These are phyloP conservation scores for Doris montereyensis DNA, from an alignment of 2,888 invertebrate genomes.

Conservation along the genomic window DNA sequence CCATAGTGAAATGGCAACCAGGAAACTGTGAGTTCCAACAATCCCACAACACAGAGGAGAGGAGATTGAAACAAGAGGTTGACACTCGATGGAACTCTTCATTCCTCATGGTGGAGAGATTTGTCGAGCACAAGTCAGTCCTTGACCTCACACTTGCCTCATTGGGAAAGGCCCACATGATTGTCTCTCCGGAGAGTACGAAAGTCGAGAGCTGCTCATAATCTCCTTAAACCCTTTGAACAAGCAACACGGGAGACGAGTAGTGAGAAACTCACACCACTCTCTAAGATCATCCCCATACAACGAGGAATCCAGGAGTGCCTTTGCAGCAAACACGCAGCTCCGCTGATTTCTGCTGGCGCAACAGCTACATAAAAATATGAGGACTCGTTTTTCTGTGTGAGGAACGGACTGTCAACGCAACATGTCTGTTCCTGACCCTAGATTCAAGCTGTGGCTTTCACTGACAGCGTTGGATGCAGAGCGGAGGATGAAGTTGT, in stretches of 20 bases:
- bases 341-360: not conserved
- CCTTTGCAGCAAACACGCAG: not conserved
- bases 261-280: not conserved
- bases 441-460: not conserved
- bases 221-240: not conserved
- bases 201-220: not conserved
- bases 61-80: conserved; percentile 23
- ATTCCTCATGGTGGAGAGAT: conserved; percentile 15
- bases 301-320: not conserved
- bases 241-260: not conserved
- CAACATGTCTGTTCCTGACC: not conserved
- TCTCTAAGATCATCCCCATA: not conserved
- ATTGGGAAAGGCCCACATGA: not conserved
- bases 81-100: conserved; percentile 27
- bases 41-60: not conserved
- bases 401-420: not conserved
- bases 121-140: conserved; percentile 1
- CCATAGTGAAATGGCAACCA: not conserved
- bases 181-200: not conserved
- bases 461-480: not conserved
- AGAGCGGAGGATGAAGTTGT: not conserved
- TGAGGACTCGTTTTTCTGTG: not conserved
- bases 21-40: not conserved
- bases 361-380: not conserved
- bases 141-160: not conserved